These are phyloP conservation scores for Calidris pygmaea DNA, from an alignment of 2,113 vertebrate species.

Conservation along the genomic window DNA sequence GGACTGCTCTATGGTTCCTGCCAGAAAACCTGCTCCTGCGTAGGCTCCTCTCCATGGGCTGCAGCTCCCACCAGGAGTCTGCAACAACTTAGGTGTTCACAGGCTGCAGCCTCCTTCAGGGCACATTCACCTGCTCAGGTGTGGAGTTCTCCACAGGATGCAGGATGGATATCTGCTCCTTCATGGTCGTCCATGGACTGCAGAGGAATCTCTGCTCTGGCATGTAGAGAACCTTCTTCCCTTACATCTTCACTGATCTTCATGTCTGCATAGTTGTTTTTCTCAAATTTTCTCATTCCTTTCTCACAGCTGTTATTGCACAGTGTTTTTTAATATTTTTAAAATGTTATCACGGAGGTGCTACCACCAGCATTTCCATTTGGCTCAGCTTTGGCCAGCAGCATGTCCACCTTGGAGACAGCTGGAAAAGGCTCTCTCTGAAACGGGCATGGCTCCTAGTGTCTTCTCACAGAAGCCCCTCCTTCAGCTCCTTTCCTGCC, in stretches of 20 bases:
- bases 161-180: not conserved
- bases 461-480: not conserved
- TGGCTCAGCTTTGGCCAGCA: not conserved
- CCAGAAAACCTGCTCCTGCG: not conserved
- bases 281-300: not conserved
- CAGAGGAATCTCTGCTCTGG: not conserved
- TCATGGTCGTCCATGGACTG: not conserved
- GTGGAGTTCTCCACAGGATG: not conserved
- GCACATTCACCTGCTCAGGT: not conserved
- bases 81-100: not conserved
- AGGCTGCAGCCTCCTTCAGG: not conserved
- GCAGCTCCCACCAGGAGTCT: not conserved
- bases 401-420: not conserved
- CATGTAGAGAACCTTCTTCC: not conserved
- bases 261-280: not conserved
- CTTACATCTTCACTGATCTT: not conserved
- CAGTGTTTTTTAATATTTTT: not conserved
- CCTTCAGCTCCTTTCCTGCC: not conserved
- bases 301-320: not conserved
- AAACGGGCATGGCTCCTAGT: not conserved
- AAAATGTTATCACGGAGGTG: not conserved
- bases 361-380: fast-evolving
- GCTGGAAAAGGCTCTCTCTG: not conserved
- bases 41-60: not conserved
- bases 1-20: not conserved